Base-by-base conservation (phyloP, 2,797 vertebrate species). In the Artibeus lituratus region DNA sequence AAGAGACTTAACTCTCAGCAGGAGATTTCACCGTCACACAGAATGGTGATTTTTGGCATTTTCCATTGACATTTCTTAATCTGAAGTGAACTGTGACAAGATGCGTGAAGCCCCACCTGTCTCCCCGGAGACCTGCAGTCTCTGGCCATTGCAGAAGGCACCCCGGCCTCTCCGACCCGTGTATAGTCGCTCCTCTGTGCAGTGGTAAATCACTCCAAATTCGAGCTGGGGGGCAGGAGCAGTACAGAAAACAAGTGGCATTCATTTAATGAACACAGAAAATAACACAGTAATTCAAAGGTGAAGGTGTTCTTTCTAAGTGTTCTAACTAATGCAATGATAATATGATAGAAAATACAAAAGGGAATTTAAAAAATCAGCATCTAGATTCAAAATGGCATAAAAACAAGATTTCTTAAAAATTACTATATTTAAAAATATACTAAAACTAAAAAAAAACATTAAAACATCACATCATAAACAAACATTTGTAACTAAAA, bases 151-250 rank as follows among this genome's bases (percentile, higher is more conserved):
- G 98, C 99, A 99, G 98, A 99, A 99, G 96, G 99, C 99, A 18
- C 99, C 99, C 90, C 98, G 99, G 97, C 99, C 99, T 98, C 98
- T 98, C 98, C 98, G 99, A 97, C 98, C 99, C 26, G 99, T 99
- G 98, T 99, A 99, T 95, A 99, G 98, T 53, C 98, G 99, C 97
- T 99, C 99, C 97, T 99, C 99, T 26, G 98, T 99, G 98, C 99
- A 99, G 98, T 99, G 99, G 98, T 99, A 99, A 97, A 99, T 99
- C 98, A 99, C 99, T 85, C 99, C 99, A 90, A 99, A 99, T 97
- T 99, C 99, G 97, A 99, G 99, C 99, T 99, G 98, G 2, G 96
- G 83, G 97, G 96, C 96, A 97, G 94, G 96, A 96, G 94, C 91
- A 96, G 97, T 94, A 98, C 97, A 98, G 96, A 95, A 98, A 98